Evolutionary conservation across 2,888 invertebrate genomes (phyloP).

Genomic region (Hypena proboscidalis): DNA sequence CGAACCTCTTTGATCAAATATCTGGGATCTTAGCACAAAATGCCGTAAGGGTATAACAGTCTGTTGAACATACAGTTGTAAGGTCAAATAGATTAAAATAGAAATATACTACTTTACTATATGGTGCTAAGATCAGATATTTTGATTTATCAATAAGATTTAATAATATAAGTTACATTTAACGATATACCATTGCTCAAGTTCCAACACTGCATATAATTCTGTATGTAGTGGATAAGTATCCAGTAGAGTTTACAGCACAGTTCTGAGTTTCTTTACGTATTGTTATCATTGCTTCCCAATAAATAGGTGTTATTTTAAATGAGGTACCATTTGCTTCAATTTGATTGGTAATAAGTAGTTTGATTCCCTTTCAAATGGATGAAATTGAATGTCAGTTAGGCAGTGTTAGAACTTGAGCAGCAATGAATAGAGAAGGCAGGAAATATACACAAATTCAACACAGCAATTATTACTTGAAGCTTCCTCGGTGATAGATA

Average conservation of each 20-base stretch:
- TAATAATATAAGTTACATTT: constrained; percentile 50
- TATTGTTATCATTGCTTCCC: too few relatives aligned
- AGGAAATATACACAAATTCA: constrained; percentile 63
- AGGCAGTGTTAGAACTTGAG: too few relatives aligned
- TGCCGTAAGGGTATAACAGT: constrained; percentile 43
- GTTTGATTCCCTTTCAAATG: too few relatives aligned
- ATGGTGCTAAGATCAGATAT: constrained; percentile 71
- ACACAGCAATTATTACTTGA: constrained; percentile 63
- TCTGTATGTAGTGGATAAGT: too few relatives aligned
- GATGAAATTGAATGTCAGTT: too few relatives aligned
- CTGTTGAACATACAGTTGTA: constrained; percentile 31
- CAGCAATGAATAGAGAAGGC: constrained; percentile 49
- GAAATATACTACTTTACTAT: constrained; percentile 33
- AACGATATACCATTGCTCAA: constrained; percentile 54
- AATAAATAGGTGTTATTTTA: too few relatives aligned
- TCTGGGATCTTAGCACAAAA: constrained; percentile 69
- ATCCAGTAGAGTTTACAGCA: too few relatives aligned
- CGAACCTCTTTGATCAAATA: constrained; percentile 58
- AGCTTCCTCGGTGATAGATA: constrained; percentile 61
- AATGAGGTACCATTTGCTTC: too few relatives aligned
- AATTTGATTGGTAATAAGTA: too few relatives aligned
- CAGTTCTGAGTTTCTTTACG: too few relatives aligned
- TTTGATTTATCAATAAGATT: constrained; percentile 51
- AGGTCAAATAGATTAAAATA: constrained; percentile 42
- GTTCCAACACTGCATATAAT: too few relatives aligned